Conservation (phyloP, 2,797 vertebrate genomes). For the Tadarida brasiliensis region DNA sequence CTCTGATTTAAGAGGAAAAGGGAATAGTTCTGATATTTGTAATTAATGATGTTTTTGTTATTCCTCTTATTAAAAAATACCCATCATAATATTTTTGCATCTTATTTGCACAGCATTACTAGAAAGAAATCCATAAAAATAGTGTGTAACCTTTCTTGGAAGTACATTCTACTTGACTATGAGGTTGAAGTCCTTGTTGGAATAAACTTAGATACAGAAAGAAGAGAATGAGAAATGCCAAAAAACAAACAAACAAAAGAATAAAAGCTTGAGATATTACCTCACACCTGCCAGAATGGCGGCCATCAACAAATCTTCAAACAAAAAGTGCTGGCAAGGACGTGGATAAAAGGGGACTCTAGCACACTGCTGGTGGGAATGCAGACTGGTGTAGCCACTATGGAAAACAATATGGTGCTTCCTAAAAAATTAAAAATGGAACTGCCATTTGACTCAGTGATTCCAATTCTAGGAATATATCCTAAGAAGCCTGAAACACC, state of each 20-base stretch:
- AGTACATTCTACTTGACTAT: background rate
- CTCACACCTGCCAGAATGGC: too few relatives aligned
- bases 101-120: background rate
- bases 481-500: too few relatives aligned
- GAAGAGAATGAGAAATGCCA: slow-evolving; percentile 24
- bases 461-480: too few relatives aligned
- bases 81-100: background rate
- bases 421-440: too few relatives aligned
- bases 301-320: too few relatives aligned
- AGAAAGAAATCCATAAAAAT: slow-evolving; percentile 33
- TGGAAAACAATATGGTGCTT: too few relatives aligned
- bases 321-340: too few relatives aligned
- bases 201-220: slow-evolving; percentile 53
- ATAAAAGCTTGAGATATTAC: background rate
- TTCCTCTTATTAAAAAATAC: slow-evolving; percentile 49
- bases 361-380: too few relatives aligned
- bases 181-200: background rate
- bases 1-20: background rate
- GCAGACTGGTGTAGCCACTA: too few relatives aligned
- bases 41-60: slow-evolving; percentile 4
- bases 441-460: too few relatives aligned
- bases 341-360: too few relatives aligned
- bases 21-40: slow-evolving; percentile 20
- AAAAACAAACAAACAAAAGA: background rate
- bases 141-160: slow-evolving; percentile 8